A percentile compares a stretch with the other conserved stretches of the same genome.
Conservation (phyloP, 2,888 invertebrate genomes). For the Tipula unca region DNA sequence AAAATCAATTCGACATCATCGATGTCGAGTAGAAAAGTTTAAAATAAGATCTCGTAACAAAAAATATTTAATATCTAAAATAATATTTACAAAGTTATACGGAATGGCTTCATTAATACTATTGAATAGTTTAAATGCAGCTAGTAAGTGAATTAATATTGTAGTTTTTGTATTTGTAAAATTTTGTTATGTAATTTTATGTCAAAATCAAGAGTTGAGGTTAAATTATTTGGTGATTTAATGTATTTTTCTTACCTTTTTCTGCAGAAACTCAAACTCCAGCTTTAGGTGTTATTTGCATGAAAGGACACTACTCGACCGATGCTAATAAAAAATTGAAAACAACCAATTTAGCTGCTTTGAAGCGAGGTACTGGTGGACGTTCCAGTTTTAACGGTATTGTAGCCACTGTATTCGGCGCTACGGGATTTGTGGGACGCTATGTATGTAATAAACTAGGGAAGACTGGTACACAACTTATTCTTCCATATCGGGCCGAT, state of each 20-base stretch:
- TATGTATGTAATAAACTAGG: constrained; percentile 85
- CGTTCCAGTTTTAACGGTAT: constrained; percentile 93
- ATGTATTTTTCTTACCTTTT: background rate
- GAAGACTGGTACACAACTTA: constrained; percentile 77
- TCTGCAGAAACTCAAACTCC: constrained; percentile 34
- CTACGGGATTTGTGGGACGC: constrained; percentile 80
- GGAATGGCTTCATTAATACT: constrained; percentile 37
- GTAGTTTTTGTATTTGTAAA: background rate
- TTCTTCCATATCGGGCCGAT: constrained; percentile 88
- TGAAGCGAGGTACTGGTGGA: constrained; percentile 82
- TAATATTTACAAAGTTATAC: background rate
- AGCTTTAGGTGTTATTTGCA: constrained; percentile 34
- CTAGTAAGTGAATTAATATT: constrained; percentile 33
- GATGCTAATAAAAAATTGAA: constrained; percentile 38
- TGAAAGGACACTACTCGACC: constrained; percentile 33
- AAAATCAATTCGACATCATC: background rate
- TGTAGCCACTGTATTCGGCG: constrained; percentile 97
- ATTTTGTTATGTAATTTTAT: constrained; percentile 20
- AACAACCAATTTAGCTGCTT: constrained; percentile 52
- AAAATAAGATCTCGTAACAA: background rate
- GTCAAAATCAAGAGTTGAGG: background rate
- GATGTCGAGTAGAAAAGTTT: constrained; percentile 15
- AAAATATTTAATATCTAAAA: background rate
- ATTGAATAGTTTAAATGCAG: constrained; percentile 34
- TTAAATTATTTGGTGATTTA: background rate